These are phyloP conservation scores for Nothocercus nigrocapillus DNA, from an alignment of 2,113 vertebrate genomes.

Conservation along the genomic window DNA sequence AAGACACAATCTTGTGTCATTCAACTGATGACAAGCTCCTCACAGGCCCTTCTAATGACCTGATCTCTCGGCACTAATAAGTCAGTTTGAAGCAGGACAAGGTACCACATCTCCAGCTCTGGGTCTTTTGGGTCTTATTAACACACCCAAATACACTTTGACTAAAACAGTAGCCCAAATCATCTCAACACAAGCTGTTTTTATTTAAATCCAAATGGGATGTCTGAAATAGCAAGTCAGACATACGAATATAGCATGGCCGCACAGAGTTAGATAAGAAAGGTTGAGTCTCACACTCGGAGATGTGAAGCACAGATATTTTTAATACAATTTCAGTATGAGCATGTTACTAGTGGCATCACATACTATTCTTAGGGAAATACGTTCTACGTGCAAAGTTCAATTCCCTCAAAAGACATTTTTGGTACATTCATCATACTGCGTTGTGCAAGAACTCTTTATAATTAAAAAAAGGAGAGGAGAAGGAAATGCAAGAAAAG, in stretches of 20 bases:
- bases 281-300: neutral
- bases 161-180: neutral
- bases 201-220: neutral
- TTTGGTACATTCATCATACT: neutral
- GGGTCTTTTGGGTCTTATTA: neutral
- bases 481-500: neutral
- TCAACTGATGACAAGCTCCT: neutral
- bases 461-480: neutral
- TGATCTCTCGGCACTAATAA: neutral
- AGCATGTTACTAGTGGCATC: neutral
- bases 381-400: neutral
- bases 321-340: neutral
- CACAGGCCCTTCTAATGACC: neutral
- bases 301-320: neutral
- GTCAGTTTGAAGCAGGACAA: neutral
- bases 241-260: slow-evolving; percentile 13
- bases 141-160: neutral
- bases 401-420: neutral
- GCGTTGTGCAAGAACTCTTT: rapidly evolving
- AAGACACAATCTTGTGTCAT: neutral
- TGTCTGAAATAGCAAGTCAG: neutral
- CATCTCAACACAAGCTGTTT: neutral
- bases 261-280: neutral
- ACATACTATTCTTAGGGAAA: neutral
- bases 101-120: rapidly evolving